Base-by-base conservation (phyloP, 2,797 vertebrate genomes). In the Urocyon cinereoargenteus region DNA sequence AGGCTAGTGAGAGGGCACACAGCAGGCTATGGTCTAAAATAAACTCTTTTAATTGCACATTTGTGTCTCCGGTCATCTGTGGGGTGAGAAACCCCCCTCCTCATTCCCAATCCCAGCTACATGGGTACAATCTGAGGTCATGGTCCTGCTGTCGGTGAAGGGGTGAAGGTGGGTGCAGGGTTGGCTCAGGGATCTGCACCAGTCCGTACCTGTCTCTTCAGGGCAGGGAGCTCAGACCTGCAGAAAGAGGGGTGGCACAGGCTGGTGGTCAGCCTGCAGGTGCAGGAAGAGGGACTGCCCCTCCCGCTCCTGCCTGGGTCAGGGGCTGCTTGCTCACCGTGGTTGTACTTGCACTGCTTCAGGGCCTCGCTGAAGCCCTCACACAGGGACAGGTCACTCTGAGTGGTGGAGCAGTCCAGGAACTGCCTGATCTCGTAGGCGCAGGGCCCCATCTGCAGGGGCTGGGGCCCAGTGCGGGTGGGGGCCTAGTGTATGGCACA, bases 311-410 rank as follows among this genome's bases (percentile, higher is more conserved):
- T 0, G 12, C 18, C 1, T 0, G 1, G 0, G 2, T 1, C 1
- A 1, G 3, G 11, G 19, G 34, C 22, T 0, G 12, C 6, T 0
- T 0, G 2, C 99, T 99, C 98, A 99, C 99, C 99, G 0, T 99
- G 98, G 91, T 99, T 99, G 72, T 98, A 98, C 96, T 99, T 99
- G 99, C 99, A 99, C 97, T 99, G 99, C 98, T 99, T 99, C 97
- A 99, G 99, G 0, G 99, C 99, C 98, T 99, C 99, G 0, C 98
- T 99, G 98, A 99, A 99, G 95, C 99, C 99, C 98, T 99, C 99
- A 0, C 99, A 99, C 90, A 99, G 86, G 93, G 98, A 99, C 98
- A 99, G 98, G 98, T 99, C 99, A 0, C 93, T 98, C 98, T 99
- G 99, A 88, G 96, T 99, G 81, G 99, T 99, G 0, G 99, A 99